A percentile compares a stretch with the other conserved stretches of the same genome.
Conservation (phyloP, 2,113 vertebrate genomes). For the Elanus axillaris region DNA sequence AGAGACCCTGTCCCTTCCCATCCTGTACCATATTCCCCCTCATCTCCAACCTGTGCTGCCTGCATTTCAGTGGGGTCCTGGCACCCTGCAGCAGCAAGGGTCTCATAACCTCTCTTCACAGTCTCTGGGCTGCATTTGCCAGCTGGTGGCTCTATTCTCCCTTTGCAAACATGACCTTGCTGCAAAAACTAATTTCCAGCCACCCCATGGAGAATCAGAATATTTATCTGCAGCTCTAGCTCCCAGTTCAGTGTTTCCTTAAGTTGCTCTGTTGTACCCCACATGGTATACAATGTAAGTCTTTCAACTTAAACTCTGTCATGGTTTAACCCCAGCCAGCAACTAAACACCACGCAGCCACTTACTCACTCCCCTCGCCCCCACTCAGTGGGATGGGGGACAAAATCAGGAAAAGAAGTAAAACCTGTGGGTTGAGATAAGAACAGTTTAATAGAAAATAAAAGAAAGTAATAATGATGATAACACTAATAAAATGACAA, state of each 20-base stretch:
- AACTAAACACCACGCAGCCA: too few relatives aligned
- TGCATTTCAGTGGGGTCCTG: not conserved
- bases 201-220: not conserved
- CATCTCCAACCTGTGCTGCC: not conserved
- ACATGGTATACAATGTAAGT: not conserved
- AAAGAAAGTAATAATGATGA: too few relatives aligned
- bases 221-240: not conserved
- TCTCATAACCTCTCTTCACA: not conserved
- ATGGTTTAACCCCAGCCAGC: too few relatives aligned
- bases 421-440: too few relatives aligned
- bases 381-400: too few relatives aligned
- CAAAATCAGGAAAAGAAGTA: too few relatives aligned
- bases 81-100: not conserved
- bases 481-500: too few relatives aligned
- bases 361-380: too few relatives aligned
- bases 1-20: not conserved
- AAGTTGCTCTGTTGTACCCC: not conserved
- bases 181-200: not conserved
- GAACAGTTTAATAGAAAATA: too few relatives aligned
- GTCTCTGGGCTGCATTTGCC: not conserved
- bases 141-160: conserved; percentile 1
- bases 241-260: not conserved
- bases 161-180: not conserved
- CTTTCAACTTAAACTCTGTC: not conserved
- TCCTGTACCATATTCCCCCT: not conserved